Conservation (phyloP, 2,888 invertebrate genomes). For the Danaus chrysippus region DNA sequence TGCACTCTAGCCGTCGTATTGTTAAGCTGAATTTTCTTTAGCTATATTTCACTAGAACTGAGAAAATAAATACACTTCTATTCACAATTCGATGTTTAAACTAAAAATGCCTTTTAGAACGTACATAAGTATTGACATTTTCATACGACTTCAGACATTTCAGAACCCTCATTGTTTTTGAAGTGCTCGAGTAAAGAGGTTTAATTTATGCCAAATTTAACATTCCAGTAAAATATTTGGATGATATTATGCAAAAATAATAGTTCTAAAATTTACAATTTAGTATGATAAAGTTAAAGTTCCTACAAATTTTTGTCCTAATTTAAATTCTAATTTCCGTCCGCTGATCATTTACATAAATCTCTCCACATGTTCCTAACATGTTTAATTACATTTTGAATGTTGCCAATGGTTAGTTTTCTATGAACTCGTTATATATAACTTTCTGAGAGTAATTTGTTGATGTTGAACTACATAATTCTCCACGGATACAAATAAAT, state of each 20-base stretch:
- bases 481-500: no score
- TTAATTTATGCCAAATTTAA: no score
- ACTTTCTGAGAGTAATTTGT: slow-evolving; percentile 6
- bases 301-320: slow-evolving; percentile 13
- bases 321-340: slow-evolving; percentile 24
- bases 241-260: background rate
- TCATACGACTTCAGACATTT: no score
- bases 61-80: slow-evolving; percentile 1
- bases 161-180: no score
- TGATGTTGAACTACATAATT: background rate
- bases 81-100: background rate
- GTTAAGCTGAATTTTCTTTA: slow-evolving; percentile 16
- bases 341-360: slow-evolving; percentile 28
- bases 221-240: background rate
- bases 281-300: background rate
- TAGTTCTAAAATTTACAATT: background rate
- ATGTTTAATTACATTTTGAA: slow-evolving; percentile 19
- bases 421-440: background rate
- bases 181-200: no score
- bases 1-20: slow-evolving; percentile 12
- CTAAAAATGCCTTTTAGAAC: background rate
- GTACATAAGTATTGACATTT: no score
- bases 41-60: background rate
- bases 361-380: slow-evolving; percentile 21
- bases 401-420: slow-evolving; percentile 5